These are phyloP conservation scores for Amblyopsis hoosieri DNA, from an alignment of 2,797 vertebrate species.

Conservation along the genomic window DNA sequence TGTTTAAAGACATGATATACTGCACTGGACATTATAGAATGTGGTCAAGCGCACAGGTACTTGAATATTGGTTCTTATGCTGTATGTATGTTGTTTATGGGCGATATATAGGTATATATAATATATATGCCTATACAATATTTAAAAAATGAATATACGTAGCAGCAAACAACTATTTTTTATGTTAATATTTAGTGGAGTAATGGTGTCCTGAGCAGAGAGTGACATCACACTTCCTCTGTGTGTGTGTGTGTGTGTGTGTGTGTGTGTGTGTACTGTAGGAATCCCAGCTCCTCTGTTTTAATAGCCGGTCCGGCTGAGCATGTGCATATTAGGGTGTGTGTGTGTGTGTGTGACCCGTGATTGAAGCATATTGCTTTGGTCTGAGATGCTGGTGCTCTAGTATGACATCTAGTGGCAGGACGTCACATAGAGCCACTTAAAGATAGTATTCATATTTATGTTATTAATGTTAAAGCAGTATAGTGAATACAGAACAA, in stretches of 20 bases:
- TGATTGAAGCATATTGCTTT: no score
- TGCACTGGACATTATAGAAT: slow-evolving; percentile 32
- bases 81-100: no score
- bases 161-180: no score
- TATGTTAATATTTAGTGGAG: not conserved
- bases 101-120: no score
- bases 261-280: not conserved
- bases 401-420: no score
- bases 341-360: no score
- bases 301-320: no score
- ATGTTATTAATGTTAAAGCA: no score
- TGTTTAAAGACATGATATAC: slow-evolving; percentile 33
- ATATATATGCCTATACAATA: not conserved
- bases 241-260: not conserved
- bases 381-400: no score
- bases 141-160: not conserved
- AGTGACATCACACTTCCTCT: not conserved
- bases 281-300: not conserved
- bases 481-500: not conserved
- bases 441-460: not conserved
- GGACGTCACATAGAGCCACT: not conserved
- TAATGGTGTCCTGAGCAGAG: not conserved
- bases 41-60: slow-evolving; percentile 34
- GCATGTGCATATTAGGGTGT: no score
- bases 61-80: not conserved